Percentiles rank a stretch among this genome's conserved stretches.
Evolutionary conservation across 2,113 vertebrate species (phyloP).

Genomic region (Oxyura jamaicensis): DNA sequence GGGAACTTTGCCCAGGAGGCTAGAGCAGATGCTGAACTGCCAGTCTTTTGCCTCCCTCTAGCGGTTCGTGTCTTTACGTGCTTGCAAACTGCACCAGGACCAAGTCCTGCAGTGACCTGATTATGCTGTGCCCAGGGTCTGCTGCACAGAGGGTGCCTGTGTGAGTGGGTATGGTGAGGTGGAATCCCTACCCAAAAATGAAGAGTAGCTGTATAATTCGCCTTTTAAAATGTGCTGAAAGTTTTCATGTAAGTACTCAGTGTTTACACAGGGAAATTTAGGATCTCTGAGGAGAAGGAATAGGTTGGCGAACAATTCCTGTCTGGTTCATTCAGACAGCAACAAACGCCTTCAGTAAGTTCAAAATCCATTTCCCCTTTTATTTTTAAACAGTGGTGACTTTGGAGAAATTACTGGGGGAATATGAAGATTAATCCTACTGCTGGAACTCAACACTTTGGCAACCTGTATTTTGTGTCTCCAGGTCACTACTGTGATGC

Average conservation of each 20-base stretch:
- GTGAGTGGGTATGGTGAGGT: not conserved
- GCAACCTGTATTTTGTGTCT: not conserved
- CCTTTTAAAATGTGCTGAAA: not conserved
- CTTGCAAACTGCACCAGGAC: accelerated
- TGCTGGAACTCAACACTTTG: not conserved
- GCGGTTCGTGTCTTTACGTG: not conserved
- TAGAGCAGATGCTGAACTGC: not conserved
- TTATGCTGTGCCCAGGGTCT: not conserved
- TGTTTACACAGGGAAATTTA: not conserved
- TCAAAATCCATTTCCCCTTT: not conserved
- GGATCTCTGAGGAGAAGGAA: not conserved
- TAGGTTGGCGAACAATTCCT: not conserved
- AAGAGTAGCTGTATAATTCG: not conserved
- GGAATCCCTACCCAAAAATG: not conserved
- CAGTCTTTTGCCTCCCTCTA: slow-evolving; percentile 59
- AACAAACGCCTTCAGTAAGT: not conserved
- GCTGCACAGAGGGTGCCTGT: not conserved
- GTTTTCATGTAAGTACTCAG: not conserved
- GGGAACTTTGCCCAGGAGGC: not conserved
- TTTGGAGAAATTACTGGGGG: not conserved
- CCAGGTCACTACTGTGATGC: not conserved
- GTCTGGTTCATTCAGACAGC: not conserved
- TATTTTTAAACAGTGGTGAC: not conserved
- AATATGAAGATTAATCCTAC: not conserved
- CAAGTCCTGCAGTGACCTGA: not conserved